Evolutionary conservation across 2,113 vertebrate species (phyloP).

Genomic region (Sylvilagus bachmani): DNA sequence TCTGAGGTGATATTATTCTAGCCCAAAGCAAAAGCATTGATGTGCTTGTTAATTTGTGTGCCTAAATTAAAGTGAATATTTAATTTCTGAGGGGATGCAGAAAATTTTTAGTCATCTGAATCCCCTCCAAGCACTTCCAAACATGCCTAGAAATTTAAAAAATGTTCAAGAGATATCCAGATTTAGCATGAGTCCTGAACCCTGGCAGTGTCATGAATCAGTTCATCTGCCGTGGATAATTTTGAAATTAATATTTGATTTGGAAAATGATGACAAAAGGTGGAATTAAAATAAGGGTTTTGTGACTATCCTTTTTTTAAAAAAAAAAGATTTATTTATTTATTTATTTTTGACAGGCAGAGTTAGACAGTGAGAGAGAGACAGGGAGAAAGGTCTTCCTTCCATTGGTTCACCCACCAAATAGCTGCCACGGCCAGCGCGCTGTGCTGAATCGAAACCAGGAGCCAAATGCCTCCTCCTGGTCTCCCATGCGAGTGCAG

Average conservation of each 20-base stretch:
- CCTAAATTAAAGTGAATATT: slow-evolving; percentile 18
- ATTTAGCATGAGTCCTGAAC: not conserved
- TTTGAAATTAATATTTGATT: not conserved
- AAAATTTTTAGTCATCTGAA: slow-evolving; percentile 56
- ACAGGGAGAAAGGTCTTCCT: no score
- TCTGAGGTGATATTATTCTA: slow-evolving; percentile 24
- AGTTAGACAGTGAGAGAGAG: no score
- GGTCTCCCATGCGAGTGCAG: no score
- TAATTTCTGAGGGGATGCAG: slow-evolving; percentile 39
- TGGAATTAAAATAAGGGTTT: not conserved
- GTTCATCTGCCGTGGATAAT: not conserved
- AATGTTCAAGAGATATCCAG: not conserved
- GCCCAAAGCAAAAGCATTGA: slow-evolving; percentile 57
- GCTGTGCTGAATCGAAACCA: no score
- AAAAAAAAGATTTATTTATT: no score
- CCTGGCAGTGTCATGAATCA: not conserved
- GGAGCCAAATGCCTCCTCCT: no score
- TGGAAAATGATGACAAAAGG: not conserved
- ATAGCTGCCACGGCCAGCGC: no score
- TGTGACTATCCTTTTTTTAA: not conserved
- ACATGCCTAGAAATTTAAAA: not conserved
- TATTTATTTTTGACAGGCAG: no score
- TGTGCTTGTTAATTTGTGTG: slow-evolving; percentile 42
- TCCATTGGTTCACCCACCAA: no score
- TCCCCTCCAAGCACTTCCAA: not conserved